Base-by-base conservation (phyloP, 2,797 vertebrate genomes). In the Tapera naevia region DNA sequence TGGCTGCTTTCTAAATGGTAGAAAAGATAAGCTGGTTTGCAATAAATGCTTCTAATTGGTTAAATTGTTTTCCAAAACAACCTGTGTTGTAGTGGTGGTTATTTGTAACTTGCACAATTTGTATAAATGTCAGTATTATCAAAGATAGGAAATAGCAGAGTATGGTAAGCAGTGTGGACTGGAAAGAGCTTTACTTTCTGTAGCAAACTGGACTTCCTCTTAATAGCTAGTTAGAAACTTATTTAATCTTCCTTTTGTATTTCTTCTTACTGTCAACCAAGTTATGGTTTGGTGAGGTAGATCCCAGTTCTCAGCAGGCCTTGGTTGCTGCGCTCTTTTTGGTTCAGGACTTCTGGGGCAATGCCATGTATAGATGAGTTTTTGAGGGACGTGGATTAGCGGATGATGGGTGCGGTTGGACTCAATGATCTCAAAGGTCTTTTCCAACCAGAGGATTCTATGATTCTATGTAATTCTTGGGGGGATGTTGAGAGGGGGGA, bases 41-140 rank as follows among this genome's bases (percentile, higher is more conserved):
- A 95, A 65, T 96, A 97, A 97, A 92, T 75, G 28, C 74, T 95
- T 41, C 35, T 70, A 58, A 28, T 83, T n/a, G 21, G 73, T 71
- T 83, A 56, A 84, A 80, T 57, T 81, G 50, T 80, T 84, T 78
- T 96, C 48, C 58, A 66, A 30, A 84, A 33, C 46, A 69, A 62
- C 69, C 35, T 57, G 10, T 65, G 7, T 88, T 91, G 14, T 84
- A 64, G 33, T 18, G 56, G 7, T 35, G 14, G 4, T 79, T 58
- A 25, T 67, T 89, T 93, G 32, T 85, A 92, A 60, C 45, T 80
- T 78, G 10, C 0, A 6, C 32, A 83, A 27, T 30, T 87, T 80
- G 22, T 7, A 27, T 72, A 78, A 86, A 67, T 46, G 53, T 84
- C 39, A 50, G 12, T 80, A 13, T 83, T 90, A 83, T 57, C 60